phyloP scores from a whole-genome alignment of 2,888 invertebrate genomes.

The Micoletzkya japonica region DNA sequence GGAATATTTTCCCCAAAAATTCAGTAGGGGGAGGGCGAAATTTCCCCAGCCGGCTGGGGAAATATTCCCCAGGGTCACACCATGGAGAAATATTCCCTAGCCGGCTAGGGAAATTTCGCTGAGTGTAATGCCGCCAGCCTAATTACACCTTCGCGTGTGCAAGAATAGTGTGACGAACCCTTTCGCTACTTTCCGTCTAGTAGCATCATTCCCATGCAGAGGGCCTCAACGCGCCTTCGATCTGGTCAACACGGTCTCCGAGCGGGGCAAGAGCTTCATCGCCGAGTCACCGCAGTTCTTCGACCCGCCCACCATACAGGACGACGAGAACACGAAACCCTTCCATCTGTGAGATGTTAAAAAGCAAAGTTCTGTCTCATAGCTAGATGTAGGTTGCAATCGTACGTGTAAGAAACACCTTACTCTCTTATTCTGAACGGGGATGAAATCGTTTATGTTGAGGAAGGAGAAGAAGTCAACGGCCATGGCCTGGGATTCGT shows the following conservation, averaged over 20 bases:
- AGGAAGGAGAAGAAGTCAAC: slow-evolving; percentile 50
- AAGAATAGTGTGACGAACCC: too few species aligned
- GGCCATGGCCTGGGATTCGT: slow-evolving; percentile 52
- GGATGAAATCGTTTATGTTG: slow-evolving; percentile 16
- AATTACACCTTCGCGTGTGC: too few species aligned
- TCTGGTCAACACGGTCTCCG: slow-evolving; percentile 55
- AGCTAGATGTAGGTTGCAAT: not conserved
- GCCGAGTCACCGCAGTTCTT: slow-evolving; percentile 64
- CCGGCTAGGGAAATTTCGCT: too few species aligned
- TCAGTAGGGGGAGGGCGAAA: too few species aligned
- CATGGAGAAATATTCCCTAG: too few species aligned
- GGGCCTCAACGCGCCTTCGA: slow-evolving; percentile 90
- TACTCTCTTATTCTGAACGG: not conserved
- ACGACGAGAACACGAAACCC: slow-evolving; percentile 55
- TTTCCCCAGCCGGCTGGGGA: too few species aligned
- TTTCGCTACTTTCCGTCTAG: not conserved
- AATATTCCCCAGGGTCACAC: too few species aligned
- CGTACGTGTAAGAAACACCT: not conserved
- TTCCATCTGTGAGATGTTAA: slow-evolving; percentile 43
- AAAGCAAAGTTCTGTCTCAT: too few species aligned
- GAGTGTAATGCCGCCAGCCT: too few species aligned
- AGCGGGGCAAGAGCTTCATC: slow-evolving; percentile 59
- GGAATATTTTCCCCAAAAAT: too few species aligned
- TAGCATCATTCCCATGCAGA: slow-evolving; percentile 73
- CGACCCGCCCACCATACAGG: slow-evolving; percentile 62